A percentile compares a stretch with the other conserved stretches of the same genome.
Evolutionary conservation across 2,888 invertebrate genomes (phyloP).

Genomic region (Spisula subtruncata): DNA sequence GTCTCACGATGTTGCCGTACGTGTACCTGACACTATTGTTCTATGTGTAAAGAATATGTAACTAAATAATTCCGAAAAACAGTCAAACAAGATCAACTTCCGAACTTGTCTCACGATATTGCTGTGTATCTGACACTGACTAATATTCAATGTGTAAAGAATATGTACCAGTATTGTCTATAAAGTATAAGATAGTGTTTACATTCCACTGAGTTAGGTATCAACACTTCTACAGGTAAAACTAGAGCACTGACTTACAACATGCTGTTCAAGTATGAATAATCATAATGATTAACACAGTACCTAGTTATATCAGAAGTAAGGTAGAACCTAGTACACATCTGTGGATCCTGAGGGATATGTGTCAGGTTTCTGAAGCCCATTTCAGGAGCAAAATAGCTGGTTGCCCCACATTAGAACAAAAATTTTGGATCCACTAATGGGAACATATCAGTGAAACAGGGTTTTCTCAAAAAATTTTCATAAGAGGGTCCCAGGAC

Average conservation of each 20-base stretch:
- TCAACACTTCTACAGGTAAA: neutral
- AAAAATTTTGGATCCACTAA: no score
- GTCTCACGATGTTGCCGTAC: neutral
- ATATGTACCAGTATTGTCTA: neutral
- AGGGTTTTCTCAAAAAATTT: no score
- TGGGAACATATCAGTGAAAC: no score
- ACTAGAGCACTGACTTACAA: neutral
- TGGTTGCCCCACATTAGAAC: no score
- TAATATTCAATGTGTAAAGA: no score
- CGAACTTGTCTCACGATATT: neutral
- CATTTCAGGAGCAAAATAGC: no score
- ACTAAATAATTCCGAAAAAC: no score
- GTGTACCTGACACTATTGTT: neutral
- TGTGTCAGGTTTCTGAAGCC: no score
- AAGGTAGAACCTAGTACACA: no score
- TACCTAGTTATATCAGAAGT: no score
- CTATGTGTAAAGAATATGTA: neutral
- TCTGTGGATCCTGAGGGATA: no score
- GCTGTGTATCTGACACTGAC: neutral
- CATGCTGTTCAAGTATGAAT: conserved; percentile 4
- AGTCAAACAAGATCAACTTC: neutral
- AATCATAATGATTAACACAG: neutral
- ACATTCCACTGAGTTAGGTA: neutral
- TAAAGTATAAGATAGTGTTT: neutral
- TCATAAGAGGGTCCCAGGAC: no score